phyloP scores from a whole-genome alignment of 2,797 vertebrate genomes.

The Sarcophilus harrisii region DNA sequence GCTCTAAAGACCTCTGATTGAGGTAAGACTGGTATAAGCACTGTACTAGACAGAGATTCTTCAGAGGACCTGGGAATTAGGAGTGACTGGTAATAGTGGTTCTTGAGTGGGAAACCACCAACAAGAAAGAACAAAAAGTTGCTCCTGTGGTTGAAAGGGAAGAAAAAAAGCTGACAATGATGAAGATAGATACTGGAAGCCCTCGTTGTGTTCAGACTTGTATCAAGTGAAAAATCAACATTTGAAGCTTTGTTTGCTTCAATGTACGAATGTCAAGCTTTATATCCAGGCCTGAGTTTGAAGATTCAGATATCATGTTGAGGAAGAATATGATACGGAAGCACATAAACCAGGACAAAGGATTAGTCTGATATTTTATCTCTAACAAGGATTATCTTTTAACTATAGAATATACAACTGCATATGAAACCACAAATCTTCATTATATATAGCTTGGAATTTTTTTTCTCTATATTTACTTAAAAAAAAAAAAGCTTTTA shows the following conservation, averaged over 20 bases:
- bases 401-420: background rate
- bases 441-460: background rate
- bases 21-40: too few species aligned
- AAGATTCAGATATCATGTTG: background rate
- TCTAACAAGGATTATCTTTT: background rate
- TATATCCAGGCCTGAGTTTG: background rate
- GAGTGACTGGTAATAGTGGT: too few species aligned
- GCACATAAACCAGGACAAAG: background rate
- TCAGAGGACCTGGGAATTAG: too few species aligned
- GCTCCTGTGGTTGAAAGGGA: background rate
- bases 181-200: background rate
- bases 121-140: conserved; percentile 65
- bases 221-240: background rate
- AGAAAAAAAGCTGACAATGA: background rate
- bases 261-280: background rate
- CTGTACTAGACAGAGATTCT: too few species aligned
- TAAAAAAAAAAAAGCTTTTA: background rate
- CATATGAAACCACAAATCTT: background rate
- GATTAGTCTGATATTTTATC: background rate
- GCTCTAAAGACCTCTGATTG: too few species aligned
- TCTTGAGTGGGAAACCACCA: too few species aligned
- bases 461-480: background rate
- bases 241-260: background rate
- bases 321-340: background rate
- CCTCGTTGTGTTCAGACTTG: background rate